Percentiles rank a stretch among this genome's conserved stretches.
phyloP scores from a whole-genome alignment of 2,113 vertebrate species.

The Platichthys stellatus region DNA sequence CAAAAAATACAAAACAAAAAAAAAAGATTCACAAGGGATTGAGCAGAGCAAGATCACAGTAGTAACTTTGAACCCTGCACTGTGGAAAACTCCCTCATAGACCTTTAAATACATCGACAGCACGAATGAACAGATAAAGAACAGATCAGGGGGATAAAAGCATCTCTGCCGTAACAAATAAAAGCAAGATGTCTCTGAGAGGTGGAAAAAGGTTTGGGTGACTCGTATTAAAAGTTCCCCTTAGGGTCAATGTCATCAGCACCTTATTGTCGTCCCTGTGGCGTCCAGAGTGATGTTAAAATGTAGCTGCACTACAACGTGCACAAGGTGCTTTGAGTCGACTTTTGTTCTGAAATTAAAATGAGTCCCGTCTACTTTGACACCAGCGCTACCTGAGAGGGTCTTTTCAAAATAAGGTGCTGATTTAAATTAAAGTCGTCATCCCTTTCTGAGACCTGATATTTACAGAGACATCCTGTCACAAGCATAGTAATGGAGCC shows the following conservation, averaged over 20 bases:
- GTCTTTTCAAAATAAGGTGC: conserved; percentile 61
- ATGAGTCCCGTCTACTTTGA: conserved; percentile 16
- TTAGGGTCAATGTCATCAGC: conserved; percentile 51
- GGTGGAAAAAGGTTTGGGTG: background rate
- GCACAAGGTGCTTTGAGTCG: conserved; percentile 31
- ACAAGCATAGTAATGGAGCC: conserved; percentile 17
- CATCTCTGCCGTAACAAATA: conserved; percentile 52
- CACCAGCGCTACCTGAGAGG: conserved; percentile 23
- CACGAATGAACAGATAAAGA: conserved; percentile 40
- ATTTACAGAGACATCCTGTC: conserved; percentile 36
- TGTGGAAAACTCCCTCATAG: conserved; percentile 45
- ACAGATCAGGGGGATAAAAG: conserved; percentile 62
- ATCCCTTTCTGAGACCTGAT: conserved; percentile 23
- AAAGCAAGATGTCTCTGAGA: conserved; percentile 23
- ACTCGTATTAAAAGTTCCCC: conserved; percentile 52
- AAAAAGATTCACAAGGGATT: conserved; percentile 39
- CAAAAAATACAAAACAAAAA: conserved; percentile 56
- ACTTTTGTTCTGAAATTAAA: conserved; percentile 21
- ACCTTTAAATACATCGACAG: conserved; percentile 62
- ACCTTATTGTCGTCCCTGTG: conserved; percentile 45
- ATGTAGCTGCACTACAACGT: conserved; percentile 68
- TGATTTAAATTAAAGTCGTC: conserved; percentile 37
- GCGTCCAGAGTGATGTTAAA: conserved; percentile 56
- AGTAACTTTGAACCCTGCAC: conserved; percentile 32
- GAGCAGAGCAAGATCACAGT: conserved; percentile 42